Conservation (phyloP, 2,797 vertebrate species). For the Sternotherus odoratus region DNA sequence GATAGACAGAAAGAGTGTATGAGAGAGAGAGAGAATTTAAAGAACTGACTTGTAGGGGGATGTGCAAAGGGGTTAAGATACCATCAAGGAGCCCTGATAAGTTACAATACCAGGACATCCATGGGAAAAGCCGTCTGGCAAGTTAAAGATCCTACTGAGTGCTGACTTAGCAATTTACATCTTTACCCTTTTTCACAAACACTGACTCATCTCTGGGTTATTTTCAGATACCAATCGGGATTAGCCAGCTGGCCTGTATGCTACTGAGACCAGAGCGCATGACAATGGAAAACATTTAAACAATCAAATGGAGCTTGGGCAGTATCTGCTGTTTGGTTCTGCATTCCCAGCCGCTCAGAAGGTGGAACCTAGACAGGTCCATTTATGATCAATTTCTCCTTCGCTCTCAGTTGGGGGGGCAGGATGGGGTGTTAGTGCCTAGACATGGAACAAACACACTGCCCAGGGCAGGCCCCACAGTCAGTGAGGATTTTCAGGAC, state of each 20-base stretch:
- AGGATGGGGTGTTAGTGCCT: not conserved
- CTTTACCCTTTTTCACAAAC: not conserved
- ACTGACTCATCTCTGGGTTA: not conserved
- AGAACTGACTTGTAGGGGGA: not conserved
- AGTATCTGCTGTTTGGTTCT: not conserved
- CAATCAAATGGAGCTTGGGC: not conserved
- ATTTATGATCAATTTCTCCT: not conserved
- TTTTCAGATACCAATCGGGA: not conserved
- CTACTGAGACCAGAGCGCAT: accelerated
- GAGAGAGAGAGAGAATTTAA: not conserved
- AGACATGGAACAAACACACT: too few relatives aligned
- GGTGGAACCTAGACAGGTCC: not conserved
- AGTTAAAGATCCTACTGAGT: not conserved
- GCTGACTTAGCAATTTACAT: constrained; percentile 55
- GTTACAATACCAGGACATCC: not conserved
- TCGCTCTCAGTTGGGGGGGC: not conserved
- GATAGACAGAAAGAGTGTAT: not conserved
- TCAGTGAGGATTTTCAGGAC: not conserved
- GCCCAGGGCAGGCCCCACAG: not conserved
- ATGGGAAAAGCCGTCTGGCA: not conserved
- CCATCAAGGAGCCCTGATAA: constrained; percentile 40
- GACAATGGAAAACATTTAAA: not conserved
- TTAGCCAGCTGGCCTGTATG: not conserved
- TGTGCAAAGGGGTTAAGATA: constrained; percentile 5
- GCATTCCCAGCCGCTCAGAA: not conserved